Evolutionary conservation across 2,797 vertebrate species (phyloP).

Genomic region (Pseudopleuronectes americanus): DNA sequence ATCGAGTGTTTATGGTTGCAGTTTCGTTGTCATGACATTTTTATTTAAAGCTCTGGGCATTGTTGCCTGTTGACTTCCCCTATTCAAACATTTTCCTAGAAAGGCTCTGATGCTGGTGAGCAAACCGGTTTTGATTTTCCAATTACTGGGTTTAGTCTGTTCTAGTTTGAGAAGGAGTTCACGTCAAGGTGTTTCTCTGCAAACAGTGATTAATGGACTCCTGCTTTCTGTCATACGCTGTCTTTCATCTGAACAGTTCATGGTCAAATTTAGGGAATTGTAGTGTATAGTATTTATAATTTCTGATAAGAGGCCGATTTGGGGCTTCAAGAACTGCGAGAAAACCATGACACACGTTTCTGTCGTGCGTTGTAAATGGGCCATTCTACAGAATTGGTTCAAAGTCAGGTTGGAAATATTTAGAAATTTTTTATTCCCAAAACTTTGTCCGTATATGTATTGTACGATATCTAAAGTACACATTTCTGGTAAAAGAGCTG

Average conservation of each 20-base stretch:
- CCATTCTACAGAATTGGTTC: too few species aligned
- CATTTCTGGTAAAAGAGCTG: too few species aligned
- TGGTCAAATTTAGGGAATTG: background rate
- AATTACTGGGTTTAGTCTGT: constrained; percentile 23
- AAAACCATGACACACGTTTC: too few species aligned
- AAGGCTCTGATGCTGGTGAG: constrained; percentile 12
- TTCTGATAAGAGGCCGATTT: too few species aligned
- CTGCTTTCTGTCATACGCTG: background rate
- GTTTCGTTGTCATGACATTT: constrained; percentile 3
- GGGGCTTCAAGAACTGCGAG: too few species aligned
- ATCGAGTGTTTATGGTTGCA: too few species aligned
- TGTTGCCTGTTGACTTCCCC: constrained; percentile 3
- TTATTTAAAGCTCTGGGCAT: background rate
- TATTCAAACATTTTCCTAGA: constrained; percentile 29
- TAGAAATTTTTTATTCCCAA: too few species aligned
- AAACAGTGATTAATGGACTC: constrained; percentile 16
- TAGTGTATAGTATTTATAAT: background rate
- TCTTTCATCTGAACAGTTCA: background rate
- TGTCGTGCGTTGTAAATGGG: too few species aligned
- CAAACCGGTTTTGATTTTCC: constrained; percentile 47
- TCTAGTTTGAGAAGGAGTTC: constrained; percentile 17
- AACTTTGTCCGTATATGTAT: too few species aligned
- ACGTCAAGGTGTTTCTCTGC: constrained; percentile 13
- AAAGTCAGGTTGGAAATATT: too few species aligned
- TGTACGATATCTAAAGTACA: too few species aligned